Evolutionary conservation across 2,797 vertebrate species (phyloP).

Genomic region (Neosalanx taihuensis): DNA sequence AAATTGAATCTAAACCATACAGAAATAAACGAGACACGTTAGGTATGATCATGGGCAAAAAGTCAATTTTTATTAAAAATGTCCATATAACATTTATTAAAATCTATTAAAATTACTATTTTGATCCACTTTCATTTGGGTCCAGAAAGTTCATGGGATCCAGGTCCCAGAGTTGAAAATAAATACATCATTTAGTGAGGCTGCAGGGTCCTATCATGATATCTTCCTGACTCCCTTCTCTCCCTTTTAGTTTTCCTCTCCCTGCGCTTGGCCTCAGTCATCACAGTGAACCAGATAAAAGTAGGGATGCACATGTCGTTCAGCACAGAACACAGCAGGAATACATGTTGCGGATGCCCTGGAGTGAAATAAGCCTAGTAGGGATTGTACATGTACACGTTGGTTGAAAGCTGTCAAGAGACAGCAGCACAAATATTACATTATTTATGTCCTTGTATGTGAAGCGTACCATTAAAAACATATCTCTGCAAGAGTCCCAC

Average conservation of each 20-base stretch:
- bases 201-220: constrained; percentile 42
- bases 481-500: constrained; percentile 26
- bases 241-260: constrained; percentile 22
- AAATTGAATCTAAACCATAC: too few species aligned
- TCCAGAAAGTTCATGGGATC: constrained; percentile 53
- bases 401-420: constrained; percentile 28
- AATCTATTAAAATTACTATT: constrained; percentile 81
- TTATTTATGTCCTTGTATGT: constrained; percentile 37
- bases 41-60: constrained; percentile 54
- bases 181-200: constrained; percentile 71
- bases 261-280: constrained; percentile 33
- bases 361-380: constrained; percentile 42
- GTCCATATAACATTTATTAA: constrained; percentile 82
- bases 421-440: constrained; percentile 16
- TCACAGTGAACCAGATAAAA: constrained; percentile 66
- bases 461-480: constrained; percentile 33
- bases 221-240: constrained; percentile 29
- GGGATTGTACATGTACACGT: not conserved
- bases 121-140: constrained; percentile 66
- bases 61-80: constrained; percentile 81
- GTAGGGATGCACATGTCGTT: constrained; percentile 49
- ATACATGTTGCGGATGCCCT: constrained; percentile 52
- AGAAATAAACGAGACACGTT: constrained; percentile 12
- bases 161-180: constrained; percentile 73
- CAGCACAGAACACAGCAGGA: constrained; percentile 49